Percentiles rank a stretch among this genome's conserved stretches.
Conservation (phyloP, 2,888 invertebrate genomes). For the Archips xylosteana region DNA sequence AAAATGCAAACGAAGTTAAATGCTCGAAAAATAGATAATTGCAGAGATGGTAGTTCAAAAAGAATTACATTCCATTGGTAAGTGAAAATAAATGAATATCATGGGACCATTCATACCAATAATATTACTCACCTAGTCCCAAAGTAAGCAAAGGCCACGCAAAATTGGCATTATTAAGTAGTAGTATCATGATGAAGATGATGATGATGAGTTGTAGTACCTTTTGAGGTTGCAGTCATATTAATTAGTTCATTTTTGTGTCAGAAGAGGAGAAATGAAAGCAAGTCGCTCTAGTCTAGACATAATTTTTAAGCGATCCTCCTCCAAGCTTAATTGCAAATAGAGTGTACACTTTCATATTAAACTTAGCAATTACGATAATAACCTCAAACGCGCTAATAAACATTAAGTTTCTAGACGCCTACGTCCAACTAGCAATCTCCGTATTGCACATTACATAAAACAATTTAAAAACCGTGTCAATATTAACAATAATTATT, state of each 20-base stretch:
- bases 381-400: conserved; percentile 7
- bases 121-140: too few species aligned
- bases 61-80: too few species aligned
- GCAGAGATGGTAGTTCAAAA: too few species aligned
- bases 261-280: background rate
- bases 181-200: too few species aligned
- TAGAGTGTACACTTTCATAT: conserved; percentile 15
- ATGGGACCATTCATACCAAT: too few species aligned
- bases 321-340: background rate
- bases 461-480: conserved; percentile 34
- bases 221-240: too few species aligned
- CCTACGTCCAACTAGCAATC: conserved; percentile 17
- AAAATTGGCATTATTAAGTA: too few species aligned
- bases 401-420: conserved; percentile 19
- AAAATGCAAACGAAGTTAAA: too few species aligned
- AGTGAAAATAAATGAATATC: too few species aligned
- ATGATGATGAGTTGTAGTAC: too few species aligned
- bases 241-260: background rate
- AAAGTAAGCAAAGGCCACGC: too few species aligned
- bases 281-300: background rate
- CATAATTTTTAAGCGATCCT: background rate
- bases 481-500: conserved; percentile 37
- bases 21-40: too few species aligned
- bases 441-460: conserved; percentile 25
- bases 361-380: conserved; percentile 28